Base-by-base conservation (phyloP, 2,797 vertebrate genomes). In the Naso thynnoides region DNA sequence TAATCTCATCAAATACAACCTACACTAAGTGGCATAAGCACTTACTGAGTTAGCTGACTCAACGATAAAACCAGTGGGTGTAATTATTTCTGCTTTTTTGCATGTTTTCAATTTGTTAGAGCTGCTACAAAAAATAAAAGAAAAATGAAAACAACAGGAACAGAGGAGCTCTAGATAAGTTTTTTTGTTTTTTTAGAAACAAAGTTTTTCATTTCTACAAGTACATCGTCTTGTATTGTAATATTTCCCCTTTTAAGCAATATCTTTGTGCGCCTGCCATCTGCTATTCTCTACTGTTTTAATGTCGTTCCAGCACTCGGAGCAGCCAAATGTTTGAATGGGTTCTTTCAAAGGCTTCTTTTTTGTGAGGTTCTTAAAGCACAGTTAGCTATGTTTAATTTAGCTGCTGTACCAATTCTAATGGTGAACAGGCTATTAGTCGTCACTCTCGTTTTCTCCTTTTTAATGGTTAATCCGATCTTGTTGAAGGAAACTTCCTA, bases 201-300 rank as follows among this genome's bases (percentile, higher is more conserved):
- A 69, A 38, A 47, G 33, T 48, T 59, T 23, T 66, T 73, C 1
- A 33, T 55, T 70, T 74, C 72, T 50, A 26, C 56, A 50, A 53
- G 61, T 26, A 33, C 70, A 39, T 60, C 47, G 41, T 68, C 29
- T 38, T 29, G 59, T 45, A 68, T 71, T 69, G 50, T 75, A 56
- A 63, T 69, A 39, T 47, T 64, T 68, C 47, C 53, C 70, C 49
- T 70, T 19, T 76, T 26, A 54, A 56, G 56, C 54, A 31, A 21
- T 50, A 64, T 76, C 70, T 76, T 56, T 86, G 82, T 50, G 53
- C 58, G 38, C 8, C 1, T 14, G 58, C 83, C 83, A 86, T 86
- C 83, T 79, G 85, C 70, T 58, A 16, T 56, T 57, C 23, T 69
- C 76, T 71, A 36, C 66, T 57, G 54, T 76, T 86, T 80, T 70